Evolutionary conservation across 2,888 invertebrate species (phyloP), one percentile per base, ranked within the genome.

Genomic region (Noctua comes): DNA sequence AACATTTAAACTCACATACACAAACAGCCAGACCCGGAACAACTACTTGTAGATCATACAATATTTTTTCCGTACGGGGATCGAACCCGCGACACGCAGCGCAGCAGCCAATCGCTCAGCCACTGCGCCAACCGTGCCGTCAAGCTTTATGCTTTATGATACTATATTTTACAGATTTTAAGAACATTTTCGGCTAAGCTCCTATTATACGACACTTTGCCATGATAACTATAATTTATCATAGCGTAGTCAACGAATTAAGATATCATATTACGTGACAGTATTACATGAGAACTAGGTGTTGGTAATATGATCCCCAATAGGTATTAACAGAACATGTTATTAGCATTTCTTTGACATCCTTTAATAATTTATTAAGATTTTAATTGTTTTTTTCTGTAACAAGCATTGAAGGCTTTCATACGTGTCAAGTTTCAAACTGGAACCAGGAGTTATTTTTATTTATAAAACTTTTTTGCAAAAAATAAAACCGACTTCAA

Each of bases 231-330:
- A 54, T 82, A 70, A 81, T 82, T 82, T 75, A 71, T 16, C 71
- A 68, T 59, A 69, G 65, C 40, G 11, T 46, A 74, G 24, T 54
- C 57, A n/a, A 27, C n/a, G 21, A 75, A 80, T 77, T 46, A 40
- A 81, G 71, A 76, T 85, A 77, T 87, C 77, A 79, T 73, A 66
- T 82, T 81, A 83, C 76, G 11, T 70, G 62, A 68, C 59, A 64
- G 31, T 66, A 65, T 65, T 75, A 59, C 66, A 76, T n/a, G 43
- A 43, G 21, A 21, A 66, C 1, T 62, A 76, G 70, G 68, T 84
- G 68, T 79, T 40, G 57, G 85, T 79, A 80, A 87, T 68, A 75
- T 43, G 78, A 85, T 59, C 57, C 65, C 10, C 27, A 4, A 71
- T 64, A 70, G 13, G 62, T 75, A 36, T 48, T 27, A 76, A 40